Base-by-base conservation (phyloP, 2,797 vertebrate genomes). In the Falco cherrug region DNA sequence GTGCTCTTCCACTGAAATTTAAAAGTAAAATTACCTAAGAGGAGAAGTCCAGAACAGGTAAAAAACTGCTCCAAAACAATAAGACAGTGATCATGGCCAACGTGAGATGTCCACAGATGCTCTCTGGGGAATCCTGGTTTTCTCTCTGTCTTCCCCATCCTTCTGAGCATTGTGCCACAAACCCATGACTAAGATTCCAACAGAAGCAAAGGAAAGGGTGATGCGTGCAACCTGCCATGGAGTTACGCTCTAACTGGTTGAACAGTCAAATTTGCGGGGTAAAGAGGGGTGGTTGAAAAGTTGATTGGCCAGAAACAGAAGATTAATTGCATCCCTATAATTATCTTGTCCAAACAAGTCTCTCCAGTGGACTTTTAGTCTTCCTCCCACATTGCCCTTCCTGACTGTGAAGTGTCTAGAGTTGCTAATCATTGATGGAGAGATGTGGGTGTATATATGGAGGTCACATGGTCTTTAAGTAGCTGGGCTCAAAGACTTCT, bases 311-410 rank as follows among this genome's bases (percentile, higher is more conserved):
- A 2, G 89, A 94, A 94, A 29, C 12, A 12, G 67, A 35, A 61
- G 65, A 77, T 91, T 71, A 90, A 93, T 94, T 83, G 37, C 63
- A 85, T 7, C 31, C 71, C 37, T 90, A 63, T 94, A 90, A 94
- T 92, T 95, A 90, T 31, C 60, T 33, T 77, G 57, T 87, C 71
- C 54, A 92, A 90, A 77, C 25, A 7, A 83, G 51, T 63, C n/a
- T 81, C 74, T 89, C 64, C 56, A 73, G 68, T 73, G 84, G 67
- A 82, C 43, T 75, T 80, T 4, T 31, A 69, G 48, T 78, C 59
- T 54, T 90, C 77, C 12, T 89, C 33, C 47, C 39, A 41, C 2
- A 0, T 61, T 68, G 33, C 28, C 18, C 39, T 95, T 93, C 89
- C 57, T 71, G 73, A 10, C 53, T 64, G 6, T 45, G 68, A 57